A percentile compares a stretch with the other conserved stretches of the same genome.
Conservation (phyloP, 2,113 vertebrate species). For the Alouatta palliata region DNA sequence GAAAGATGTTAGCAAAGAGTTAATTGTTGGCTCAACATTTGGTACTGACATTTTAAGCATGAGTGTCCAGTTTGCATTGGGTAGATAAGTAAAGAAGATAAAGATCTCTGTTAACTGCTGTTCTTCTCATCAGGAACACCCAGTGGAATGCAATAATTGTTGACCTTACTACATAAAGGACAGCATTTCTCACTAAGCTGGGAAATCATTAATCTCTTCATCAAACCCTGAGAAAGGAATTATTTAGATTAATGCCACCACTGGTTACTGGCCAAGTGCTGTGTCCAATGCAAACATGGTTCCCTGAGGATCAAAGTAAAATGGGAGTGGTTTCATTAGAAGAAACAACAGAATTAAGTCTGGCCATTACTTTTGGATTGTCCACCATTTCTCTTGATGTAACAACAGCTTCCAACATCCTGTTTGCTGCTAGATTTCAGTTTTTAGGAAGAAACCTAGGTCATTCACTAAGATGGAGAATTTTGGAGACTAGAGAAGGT, state of each 20-base stretch:
- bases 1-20: background rate
- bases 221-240: constrained; percentile 43
- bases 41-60: background rate
- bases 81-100: constrained; percentile 19
- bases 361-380: background rate
- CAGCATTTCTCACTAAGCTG: constrained; percentile 10
- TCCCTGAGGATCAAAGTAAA: constrained; percentile 5
- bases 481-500: background rate
- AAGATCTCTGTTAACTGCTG: background rate
- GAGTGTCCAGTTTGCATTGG: background rate
- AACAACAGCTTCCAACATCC: background rate
- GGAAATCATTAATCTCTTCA: constrained; percentile 44
- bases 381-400: background rate
- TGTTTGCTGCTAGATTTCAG: background rate
- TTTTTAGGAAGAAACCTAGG: background rate
- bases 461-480: background rate
- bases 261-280: background rate
- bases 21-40: background rate
- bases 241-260: constrained; percentile 22
- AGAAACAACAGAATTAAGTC: background rate
- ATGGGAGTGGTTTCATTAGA: background rate
- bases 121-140: background rate
- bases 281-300: background rate
- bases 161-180: constrained; percentile 1
- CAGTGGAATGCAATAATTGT: constrained; percentile 7